Percentiles rank a stretch among this genome's conserved stretches.
Conservation (phyloP, 2,888 invertebrate genomes). For the Lysandra coridon region DNA sequence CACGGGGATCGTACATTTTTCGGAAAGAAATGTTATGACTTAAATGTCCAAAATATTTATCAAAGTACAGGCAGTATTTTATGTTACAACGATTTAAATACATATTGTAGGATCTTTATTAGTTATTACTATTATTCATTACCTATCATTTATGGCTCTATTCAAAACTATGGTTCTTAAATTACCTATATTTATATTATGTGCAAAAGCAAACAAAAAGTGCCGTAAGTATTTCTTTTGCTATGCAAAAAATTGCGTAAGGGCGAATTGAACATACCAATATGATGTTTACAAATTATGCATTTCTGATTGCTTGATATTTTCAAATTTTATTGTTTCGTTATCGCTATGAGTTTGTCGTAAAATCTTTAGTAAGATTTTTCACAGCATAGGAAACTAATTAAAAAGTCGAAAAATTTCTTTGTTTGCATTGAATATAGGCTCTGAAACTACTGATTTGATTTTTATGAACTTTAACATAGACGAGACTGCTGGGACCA, state of each 20-base stretch:
- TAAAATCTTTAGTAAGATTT: conserved; percentile 1
- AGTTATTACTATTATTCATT: too few relatives aligned
- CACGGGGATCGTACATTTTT: too few relatives aligned
- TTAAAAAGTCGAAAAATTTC: not conserved
- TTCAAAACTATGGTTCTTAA: too few relatives aligned
- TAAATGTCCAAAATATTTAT: too few relatives aligned
- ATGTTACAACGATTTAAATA: too few relatives aligned
- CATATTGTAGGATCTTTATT: too few relatives aligned
- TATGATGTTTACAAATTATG: conserved; percentile 69
- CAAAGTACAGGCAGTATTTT: too few relatives aligned
- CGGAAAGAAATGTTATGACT: too few relatives aligned
- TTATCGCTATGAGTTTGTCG: conserved; percentile 10
- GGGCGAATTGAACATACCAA: conserved; percentile 19
- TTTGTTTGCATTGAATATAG: not conserved
- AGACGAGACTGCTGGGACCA: not conserved
- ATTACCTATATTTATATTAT: too few relatives aligned
- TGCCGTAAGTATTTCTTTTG: not conserved
- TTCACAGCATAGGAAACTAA: not conserved
- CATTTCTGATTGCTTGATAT: conserved; percentile 47
- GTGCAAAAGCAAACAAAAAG: not conserved
- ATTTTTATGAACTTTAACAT: not conserved
- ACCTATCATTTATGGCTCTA: too few relatives aligned
- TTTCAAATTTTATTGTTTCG: conserved; percentile 20
- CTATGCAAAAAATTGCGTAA: conserved; percentile 15
- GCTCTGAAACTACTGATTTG: not conserved